Base-by-base conservation (phyloP, 2,888 invertebrate species). In the Cephus spinipes region DNA sequence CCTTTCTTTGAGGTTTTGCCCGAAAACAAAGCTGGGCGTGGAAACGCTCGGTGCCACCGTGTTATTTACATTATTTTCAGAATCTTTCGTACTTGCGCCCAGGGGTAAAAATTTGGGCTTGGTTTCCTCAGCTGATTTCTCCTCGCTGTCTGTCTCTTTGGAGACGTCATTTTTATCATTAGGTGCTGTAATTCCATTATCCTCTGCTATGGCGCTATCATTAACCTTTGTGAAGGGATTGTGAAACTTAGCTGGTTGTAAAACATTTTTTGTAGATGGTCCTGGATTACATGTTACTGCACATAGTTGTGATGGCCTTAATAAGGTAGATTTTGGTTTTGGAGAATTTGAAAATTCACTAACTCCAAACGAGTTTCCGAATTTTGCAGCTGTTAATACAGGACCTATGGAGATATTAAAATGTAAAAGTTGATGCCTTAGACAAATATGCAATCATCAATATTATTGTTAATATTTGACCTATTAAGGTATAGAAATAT, bases 1-100 rank as follows among this genome's bases (percentile, higher is more conserved):
- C 85, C 98, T 93, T 84, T 97, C 97, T 87, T 96, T 96, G 75
- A 98, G 93, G 92, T 98, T 98, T 91, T 98, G 97, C 1, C 98
- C 98, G 91, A 98, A 98, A 23, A 98, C 96, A 93, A 98, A 98
- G 68, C 95, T 94, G 35, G 94, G 94, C 73, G 93, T 92, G 3
- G 95, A 93, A 9, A 87, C 82, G 79, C 89, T 88, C 3, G 89
- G 86, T 23, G 87, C 83, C 23, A 87, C 85, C 4, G 87, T 79
- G 79, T 82, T 88, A 87, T 89, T 89, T 82, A 89, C 86, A 83
- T 81, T 89, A 79, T 85, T 88, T 73, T 90, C 90, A 73, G 81
- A 87, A n/a, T 91, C 91, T 55, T 89, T 89, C 4, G 87, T 83
- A 73, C 84, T 89, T 31, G 84, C 83, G 11, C 86, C 89, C 11